Evolutionary conservation across 53 echinoderm and acorn worm genomes (phyloP).

Genomic region (Pentamera pediparva): DNA sequence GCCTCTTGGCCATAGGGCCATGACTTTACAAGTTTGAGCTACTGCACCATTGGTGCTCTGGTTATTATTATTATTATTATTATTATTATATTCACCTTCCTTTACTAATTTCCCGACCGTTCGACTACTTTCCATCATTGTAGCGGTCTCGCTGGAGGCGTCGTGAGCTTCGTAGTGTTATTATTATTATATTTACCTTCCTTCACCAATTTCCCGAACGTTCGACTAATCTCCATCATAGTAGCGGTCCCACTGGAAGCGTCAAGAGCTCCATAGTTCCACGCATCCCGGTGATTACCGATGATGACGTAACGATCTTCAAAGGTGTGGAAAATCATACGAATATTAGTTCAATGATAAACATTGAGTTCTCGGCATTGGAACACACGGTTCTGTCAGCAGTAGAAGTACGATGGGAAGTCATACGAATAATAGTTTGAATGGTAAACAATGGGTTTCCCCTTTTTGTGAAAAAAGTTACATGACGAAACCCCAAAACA

Average conservation of each 20-base stretch:
- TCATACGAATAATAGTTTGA: no score
- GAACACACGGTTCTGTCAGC: background rate
- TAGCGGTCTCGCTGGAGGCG: slow-evolving; percentile 75
- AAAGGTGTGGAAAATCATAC: background rate
- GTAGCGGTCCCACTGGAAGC: slow-evolving; percentile 78
- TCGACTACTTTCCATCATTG: slow-evolving; percentile 66
- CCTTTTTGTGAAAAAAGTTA: no score
- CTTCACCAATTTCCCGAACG: slow-evolving; percentile 44
- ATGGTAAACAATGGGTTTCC: no score
- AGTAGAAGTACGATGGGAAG: no score
- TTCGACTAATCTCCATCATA: slow-evolving; percentile 68
- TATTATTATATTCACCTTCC: slow-evolving; percentile 36
- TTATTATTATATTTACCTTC: slow-evolving; percentile 40
- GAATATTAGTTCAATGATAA: background rate
- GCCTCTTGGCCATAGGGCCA: no score
- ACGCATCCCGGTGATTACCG: slow-evolving; percentile 94
- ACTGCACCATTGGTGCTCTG: no score
- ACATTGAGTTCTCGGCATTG: background rate
- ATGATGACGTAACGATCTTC: slow-evolving; percentile 89
- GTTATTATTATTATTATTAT: no score
- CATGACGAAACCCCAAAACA: no score
- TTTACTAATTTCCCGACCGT: slow-evolving; percentile 47
- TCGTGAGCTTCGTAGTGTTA: slow-evolving; percentile 83
- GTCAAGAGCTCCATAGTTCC: slow-evolving; percentile 89
- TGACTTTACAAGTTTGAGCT: no score